Conservation (phyloP, 2,113 vertebrate species). For the Platanista minor region DNA sequence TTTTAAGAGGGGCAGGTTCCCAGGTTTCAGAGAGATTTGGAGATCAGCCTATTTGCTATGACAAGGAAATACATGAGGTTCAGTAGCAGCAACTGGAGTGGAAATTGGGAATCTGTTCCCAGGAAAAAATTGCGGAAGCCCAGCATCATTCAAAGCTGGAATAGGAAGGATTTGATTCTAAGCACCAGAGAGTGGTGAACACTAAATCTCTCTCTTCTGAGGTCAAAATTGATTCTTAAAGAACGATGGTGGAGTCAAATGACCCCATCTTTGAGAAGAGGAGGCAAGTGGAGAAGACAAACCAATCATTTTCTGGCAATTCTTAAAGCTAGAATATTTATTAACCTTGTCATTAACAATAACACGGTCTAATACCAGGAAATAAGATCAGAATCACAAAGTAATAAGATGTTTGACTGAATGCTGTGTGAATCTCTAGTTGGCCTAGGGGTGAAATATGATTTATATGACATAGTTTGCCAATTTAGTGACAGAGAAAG, state of each 20-base stretch:
- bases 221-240: not conserved
- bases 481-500: not conserved
- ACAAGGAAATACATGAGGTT: not conserved
- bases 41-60: not conserved
- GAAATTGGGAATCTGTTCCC: not conserved
- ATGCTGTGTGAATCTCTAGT: not conserved
- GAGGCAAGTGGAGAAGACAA: not conserved
- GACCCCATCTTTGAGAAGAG: not conserved
- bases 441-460: not conserved
- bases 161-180: not conserved
- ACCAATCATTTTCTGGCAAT: not conserved
- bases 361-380: not conserved
- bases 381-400: constrained; percentile 39
- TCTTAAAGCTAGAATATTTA: not conserved
- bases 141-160: not conserved
- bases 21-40: not conserved
- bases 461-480: not conserved
- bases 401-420: not conserved
- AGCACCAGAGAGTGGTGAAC: not conserved
- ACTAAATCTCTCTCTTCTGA: not conserved
- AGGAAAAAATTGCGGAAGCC: not conserved
- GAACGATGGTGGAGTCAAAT: not conserved
- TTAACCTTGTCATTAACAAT: not conserved
- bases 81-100: not conserved
- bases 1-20: not conserved